Percentiles rank a stretch among this genome's conserved stretches.
Evolutionary conservation across 2,113 vertebrate species (phyloP).

Genomic region (Hippocampus barbouri): DNA sequence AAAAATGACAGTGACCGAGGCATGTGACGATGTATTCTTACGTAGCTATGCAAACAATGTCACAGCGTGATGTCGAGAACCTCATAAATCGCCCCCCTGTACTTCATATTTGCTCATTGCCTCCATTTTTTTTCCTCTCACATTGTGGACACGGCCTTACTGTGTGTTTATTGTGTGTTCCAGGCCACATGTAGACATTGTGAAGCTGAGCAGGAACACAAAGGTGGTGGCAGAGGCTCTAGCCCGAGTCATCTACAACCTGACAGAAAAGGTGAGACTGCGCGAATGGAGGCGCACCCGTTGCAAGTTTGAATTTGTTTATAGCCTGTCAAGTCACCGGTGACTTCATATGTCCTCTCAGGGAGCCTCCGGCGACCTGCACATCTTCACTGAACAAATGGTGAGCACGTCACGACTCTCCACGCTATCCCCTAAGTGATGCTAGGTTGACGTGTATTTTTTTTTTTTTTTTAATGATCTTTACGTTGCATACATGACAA

Average conservation of each 20-base stretch:
- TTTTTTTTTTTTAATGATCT: too few species aligned
- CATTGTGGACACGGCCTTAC: not conserved
- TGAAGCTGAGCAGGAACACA: constrained; percentile 86
- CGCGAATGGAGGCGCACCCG: not conserved
- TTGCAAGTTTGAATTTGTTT: not conserved
- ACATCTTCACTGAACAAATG: constrained; percentile 98
- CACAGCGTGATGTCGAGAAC: too few species aligned
- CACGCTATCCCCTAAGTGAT: too few species aligned
- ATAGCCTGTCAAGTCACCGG: not conserved
- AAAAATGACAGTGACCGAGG: too few species aligned
- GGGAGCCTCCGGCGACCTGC: constrained; percentile 87
- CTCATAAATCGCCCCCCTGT: too few species aligned
- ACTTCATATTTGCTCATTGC: not conserved
- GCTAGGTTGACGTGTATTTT: too few species aligned
- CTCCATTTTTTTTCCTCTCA: not conserved
- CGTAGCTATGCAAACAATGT: too few species aligned
- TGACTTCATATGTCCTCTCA: constrained; percentile 44
- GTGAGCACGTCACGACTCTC: constrained; percentile 50
- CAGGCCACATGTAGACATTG: constrained; percentile 86
- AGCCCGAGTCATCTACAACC: constrained; percentile 94
- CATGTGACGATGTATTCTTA: too few species aligned
- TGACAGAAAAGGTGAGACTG: constrained; percentile 86
- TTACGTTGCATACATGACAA: too few species aligned
- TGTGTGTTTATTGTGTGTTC: constrained; percentile 22
- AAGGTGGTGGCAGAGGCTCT: constrained; percentile 89